Base-by-base conservation (phyloP, 2,797 vertebrate species). In the Galaxias olidus region DNA sequence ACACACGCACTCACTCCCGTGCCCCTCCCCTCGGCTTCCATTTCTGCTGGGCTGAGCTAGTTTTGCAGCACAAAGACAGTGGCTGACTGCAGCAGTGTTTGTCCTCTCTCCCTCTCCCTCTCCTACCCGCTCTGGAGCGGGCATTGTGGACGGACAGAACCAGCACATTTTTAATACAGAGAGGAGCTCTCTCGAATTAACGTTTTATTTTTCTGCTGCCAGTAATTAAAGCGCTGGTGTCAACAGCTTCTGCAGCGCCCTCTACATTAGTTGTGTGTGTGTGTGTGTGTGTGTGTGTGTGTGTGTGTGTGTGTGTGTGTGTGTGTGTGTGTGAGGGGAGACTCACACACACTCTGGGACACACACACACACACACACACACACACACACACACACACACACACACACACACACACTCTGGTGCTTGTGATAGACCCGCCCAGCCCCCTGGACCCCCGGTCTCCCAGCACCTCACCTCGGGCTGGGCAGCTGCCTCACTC, bases 21-120 rank as follows among this genome's bases (percentile, higher is more conserved):
- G 78, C 85, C 86, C 86, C 89, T 86, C 85, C 88, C 83, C 85
- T 84, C 86, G 79, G 82, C 84, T 78, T 88, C 83, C 83, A 81
- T 89, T 90, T 90, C 81, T 90, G 87, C 85, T 88, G 81, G 86
- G 85, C 85, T 88, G 87, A 89, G 86, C 89, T 89, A 81, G 86
- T 88, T 87, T 87, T 87, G 87, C 85, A 85, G 87, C 86, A 90
- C 88, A 89, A 91, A 91, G 91, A 86, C 86, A 79, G 83, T 84
- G 89, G 86, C 85, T 89, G 87, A 90, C 91, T 92, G 91, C 89
- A 92, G 89, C 88, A 88, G 87, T 85, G 78, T 76, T 80, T 85
- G 79, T 44, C 48, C 19, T 43, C 46, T 53, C 17, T 74, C 78
- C 44, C 83, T 84, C 73, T 65, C 68, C 30, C 81, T 70, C 64